Evolutionary conservation across 2,797 vertebrate species (phyloP), one percentile per base, ranked within the genome.

Genomic region (Remorina albescens): DNA sequence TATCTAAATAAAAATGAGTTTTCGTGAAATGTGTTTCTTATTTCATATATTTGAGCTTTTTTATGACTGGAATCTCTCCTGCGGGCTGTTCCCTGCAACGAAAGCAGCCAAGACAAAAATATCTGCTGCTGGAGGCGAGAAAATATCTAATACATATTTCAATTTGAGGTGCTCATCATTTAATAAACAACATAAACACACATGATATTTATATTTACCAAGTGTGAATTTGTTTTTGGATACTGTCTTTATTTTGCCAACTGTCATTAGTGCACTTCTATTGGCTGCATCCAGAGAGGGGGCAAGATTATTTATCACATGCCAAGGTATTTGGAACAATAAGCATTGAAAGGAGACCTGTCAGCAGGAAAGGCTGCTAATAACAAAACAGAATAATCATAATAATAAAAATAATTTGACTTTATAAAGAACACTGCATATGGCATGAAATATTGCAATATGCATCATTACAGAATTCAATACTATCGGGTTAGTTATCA

Each of bases 21-120:
- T 61, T 57, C 54, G 41, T 76, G 69, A 70, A 57, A 62, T 54
- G 8, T 78, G 25, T 64, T 74, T 67, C 57, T 46, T 0, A 65
- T 70, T 49, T 50, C 34, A 60, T 16, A 50, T 21, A 34, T 6
- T 5, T 39, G 25, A 16, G 21, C 7, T 19, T n/a, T 36, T 66
- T 25, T 36, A 54, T n/a, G 50, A 25, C 21, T 41, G 50, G 50
- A 12, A 44, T 56, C 23, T 71, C 21, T 71, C 16, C 59, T 67
- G 30, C 46, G 50, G 6, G 23, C 25, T 66, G 19, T 47, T 53
- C 28, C 25, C 21, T 57, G 26, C 47, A 65, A 49, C 54, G 4
- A 55, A 0, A 59, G 25, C 53, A 39, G 28, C 12, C 34, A 63
- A 16, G 16, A 32, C 30, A 66, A 39, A 12, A 44, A 25, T 28